Evolutionary conservation across 64 coral and sea anemone species (phyloP), one percentile per base, ranked within the genome.

Genomic region (Stichodactyla helianthus): DNA sequence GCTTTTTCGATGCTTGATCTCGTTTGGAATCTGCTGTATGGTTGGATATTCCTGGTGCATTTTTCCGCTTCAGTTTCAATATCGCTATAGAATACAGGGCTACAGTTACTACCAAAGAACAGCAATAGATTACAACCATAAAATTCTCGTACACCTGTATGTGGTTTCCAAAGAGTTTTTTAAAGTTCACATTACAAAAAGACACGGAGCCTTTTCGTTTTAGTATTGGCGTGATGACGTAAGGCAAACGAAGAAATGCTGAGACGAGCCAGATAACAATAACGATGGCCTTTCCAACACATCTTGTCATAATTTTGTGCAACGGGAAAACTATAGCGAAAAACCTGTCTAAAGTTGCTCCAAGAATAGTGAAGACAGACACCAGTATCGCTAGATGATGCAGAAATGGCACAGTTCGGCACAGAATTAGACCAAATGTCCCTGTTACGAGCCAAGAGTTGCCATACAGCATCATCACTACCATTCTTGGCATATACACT

Each of bases 401-500:
- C 23, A 84, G 23, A 31, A 84, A 84, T 44, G 83, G 57, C 5
- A 84, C 59, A 26, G 53, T 15, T 25, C 83, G 83, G 16, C 83
- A 84, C 0, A 63, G n/a, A 35, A 59, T 60, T 10, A 84, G 56
- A 60, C 83, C 83, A 58, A 63, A 63, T 44, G 83, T 60, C 17
- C 83, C 83, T 9, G 44, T 51, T 9, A 84, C 31, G 10, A 84
- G 59, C 83, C 83, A 84, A 5, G 52, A 18, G 18, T 25, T 61
- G 5, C 83, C 83, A 6, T 58, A 31, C 44, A 55, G 23, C 50
- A 58, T 50, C 54, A 35, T 57, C 25, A 26, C 83, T 8, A 84
- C 55, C 83, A 84, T 84, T 28, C 83, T 57, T 44, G 83, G 83
- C 83, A 84, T 84, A 84, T 84, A 84, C 5, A 58, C 83, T 14